phyloP scores from a whole-genome alignment of 2,888 invertebrate genomes.

The Stomorhina lunata region DNA sequence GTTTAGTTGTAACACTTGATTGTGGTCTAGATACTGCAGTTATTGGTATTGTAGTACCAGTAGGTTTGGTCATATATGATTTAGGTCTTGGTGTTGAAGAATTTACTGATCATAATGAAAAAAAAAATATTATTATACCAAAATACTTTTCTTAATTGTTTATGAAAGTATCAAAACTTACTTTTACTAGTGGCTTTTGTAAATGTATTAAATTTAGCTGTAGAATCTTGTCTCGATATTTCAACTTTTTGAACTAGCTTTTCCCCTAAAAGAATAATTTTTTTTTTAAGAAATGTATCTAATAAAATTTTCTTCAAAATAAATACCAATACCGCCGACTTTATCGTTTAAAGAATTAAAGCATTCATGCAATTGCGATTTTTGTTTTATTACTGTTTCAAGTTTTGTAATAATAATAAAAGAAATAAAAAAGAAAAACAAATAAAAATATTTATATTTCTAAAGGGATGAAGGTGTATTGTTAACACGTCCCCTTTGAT shows the following conservation, averaged over 20 bases:
- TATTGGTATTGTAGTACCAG: constrained; percentile 20
- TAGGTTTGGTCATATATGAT: constrained; percentile 26
- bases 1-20: constrained; percentile 33
- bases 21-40: constrained; percentile 1
- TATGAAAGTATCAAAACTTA: background rate
- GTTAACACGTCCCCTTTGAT: no score
- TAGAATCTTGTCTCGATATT: constrained; percentile 22
- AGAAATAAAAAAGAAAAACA: background rate
- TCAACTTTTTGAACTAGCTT: constrained; percentile 40
- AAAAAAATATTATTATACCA: background rate
- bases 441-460: background rate
- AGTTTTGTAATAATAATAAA: constrained; percentile 57
- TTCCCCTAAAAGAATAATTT: constrained; percentile 39
- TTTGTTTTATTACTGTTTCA: constrained; percentile 47
- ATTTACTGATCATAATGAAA: background rate
- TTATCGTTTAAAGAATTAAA: constrained; percentile 71
- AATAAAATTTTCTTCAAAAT: background rate
- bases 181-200: constrained; percentile 18
- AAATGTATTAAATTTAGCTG: constrained; percentile 9
- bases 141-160: background rate
- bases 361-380: constrained; percentile 67
- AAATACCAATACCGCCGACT: constrained; percentile 71
- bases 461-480: no score
- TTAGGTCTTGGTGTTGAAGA: constrained; percentile 31
- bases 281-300: background rate